Percentiles rank a stretch among this genome's conserved stretches.
Evolutionary conservation across 2,888 invertebrate species (phyloP).

Genomic region (Brachyopa scutellaris): DNA sequence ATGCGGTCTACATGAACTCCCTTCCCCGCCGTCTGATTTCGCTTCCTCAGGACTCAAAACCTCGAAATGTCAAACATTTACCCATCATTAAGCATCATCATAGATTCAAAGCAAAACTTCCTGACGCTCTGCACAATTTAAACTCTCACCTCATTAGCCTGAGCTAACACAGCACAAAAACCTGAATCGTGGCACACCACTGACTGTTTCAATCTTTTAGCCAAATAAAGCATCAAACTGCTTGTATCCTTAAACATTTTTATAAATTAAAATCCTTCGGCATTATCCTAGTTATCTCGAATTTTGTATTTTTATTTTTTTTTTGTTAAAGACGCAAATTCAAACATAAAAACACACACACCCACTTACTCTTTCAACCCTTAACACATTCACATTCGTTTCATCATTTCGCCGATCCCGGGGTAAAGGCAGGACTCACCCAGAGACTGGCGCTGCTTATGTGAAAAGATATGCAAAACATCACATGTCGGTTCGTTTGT

Average conservation of each 20-base stretch:
- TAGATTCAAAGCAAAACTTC: no score
- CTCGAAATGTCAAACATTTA: constrained; percentile 58
- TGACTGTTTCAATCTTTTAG: constrained; percentile 46
- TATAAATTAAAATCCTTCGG: constrained; percentile 62
- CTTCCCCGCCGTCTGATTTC: no score
- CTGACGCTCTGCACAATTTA: no score
- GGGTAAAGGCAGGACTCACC: neutral
- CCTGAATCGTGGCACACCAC: constrained; percentile 54
- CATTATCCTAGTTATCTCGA: constrained; percentile 73
- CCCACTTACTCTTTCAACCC: constrained; percentile 34
- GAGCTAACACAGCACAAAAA: constrained; percentile 55
- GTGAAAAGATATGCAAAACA: constrained; percentile 58
- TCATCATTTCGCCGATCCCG: constrained; percentile 54
- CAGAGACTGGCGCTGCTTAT: neutral
- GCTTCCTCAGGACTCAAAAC: neutral
- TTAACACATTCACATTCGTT: constrained; percentile 51
- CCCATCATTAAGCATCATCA: constrained; percentile 61
- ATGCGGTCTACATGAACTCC: no score
- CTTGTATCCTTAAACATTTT: constrained; percentile 45
- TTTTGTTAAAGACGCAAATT: constrained; percentile 35
- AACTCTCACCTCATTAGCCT: constrained; percentile 70
- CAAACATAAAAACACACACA: constrained; percentile 2
- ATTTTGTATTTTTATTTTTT: constrained; percentile 10
- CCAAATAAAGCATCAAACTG: constrained; percentile 1
- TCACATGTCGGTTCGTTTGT: constrained; percentile 54